Percentiles rank a stretch among this genome's conserved stretches.
Evolutionary conservation across 2,888 invertebrate genomes (phyloP).

Genomic region (Cheilosia impressa): DNA sequence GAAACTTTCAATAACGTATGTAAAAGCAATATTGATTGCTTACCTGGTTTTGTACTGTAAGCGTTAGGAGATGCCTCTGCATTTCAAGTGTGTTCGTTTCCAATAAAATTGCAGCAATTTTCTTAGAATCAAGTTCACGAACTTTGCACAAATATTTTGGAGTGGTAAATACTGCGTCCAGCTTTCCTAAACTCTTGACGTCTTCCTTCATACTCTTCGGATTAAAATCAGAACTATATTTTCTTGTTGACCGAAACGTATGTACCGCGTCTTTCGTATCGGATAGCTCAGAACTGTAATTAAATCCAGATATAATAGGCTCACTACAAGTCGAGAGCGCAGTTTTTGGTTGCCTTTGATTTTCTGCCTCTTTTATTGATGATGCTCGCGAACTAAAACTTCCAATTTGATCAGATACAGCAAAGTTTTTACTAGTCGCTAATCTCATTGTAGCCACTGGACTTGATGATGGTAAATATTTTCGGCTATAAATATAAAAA

Average conservation of each 20-base stretch:
- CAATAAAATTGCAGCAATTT: slow-evolving; percentile 92
- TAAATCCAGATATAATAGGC: slow-evolving; percentile 50
- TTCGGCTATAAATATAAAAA: slow-evolving; percentile 50
- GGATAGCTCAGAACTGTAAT: slow-evolving; percentile 31
- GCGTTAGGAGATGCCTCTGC: slow-evolving; percentile 91
- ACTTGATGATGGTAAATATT: slow-evolving; percentile 25
- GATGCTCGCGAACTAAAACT: slow-evolving; percentile 36
- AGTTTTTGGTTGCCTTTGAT: slow-evolving; percentile 71
- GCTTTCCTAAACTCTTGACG: slow-evolving; percentile 85
- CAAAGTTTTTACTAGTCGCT: slow-evolving; percentile 8
- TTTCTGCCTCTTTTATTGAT: slow-evolving; percentile 34
- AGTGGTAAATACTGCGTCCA: slow-evolving; percentile 89
- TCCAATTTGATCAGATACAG: slow-evolving; percentile 19
- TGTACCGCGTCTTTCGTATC: slow-evolving; percentile 22
- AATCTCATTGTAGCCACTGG: slow-evolving; percentile 17
- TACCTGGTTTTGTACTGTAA: slow-evolving; percentile 94
- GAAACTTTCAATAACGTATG: not conserved
- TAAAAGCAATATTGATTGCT: slow-evolving; percentile 25
- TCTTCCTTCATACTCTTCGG: slow-evolving; percentile 79
- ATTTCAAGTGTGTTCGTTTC: slow-evolving; percentile 93
- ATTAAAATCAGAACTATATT: slow-evolving; percentile 76
- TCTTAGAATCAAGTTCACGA: slow-evolving; percentile 88
- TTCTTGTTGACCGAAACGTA: slow-evolving; percentile 2
- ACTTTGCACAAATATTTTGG: slow-evolving; percentile 87
- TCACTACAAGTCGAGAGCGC: slow-evolving; percentile 57